A percentile compares a stretch with the other conserved stretches of the same genome.
Conservation (phyloP, 2,888 invertebrate species). For the Limnephilus lunatus region DNA sequence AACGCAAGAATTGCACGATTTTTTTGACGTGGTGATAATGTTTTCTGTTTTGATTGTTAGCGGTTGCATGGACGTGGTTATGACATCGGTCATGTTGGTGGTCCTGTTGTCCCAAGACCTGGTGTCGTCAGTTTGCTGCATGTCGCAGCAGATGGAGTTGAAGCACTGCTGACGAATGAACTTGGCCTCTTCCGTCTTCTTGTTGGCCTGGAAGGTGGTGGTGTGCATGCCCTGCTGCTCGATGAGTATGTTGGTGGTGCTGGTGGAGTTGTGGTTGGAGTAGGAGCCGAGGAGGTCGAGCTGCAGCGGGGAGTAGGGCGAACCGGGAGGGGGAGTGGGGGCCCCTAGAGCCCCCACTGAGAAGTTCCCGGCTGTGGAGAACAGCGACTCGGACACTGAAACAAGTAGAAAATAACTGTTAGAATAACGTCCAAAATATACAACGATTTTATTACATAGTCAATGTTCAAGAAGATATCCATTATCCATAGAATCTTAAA, state of each 20-base stretch:
- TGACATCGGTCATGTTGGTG: conserved; percentile 65
- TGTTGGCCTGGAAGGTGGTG: conserved; percentile 66
- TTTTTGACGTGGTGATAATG: conserved; percentile 69
- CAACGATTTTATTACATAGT: conserved; percentile 42
- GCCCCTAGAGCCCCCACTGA: conserved; percentile 76
- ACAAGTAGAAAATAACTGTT: conserved; percentile 56
- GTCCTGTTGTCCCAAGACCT: conserved; percentile 70
- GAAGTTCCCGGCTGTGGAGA: conserved; percentile 81
- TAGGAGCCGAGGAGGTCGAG: conserved; percentile 80
- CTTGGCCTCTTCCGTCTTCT: conserved; percentile 70
- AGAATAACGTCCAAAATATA: not conserved
- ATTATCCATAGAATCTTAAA: too few relatives aligned
- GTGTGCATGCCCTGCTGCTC: conserved; percentile 68
- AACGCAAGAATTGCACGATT: conserved; percentile 75
- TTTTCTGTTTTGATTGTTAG: conserved; percentile 76
- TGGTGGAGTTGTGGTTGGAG: conserved; percentile 71
- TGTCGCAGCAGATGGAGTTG: conserved; percentile 67
- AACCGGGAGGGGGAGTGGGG: conserved; percentile 84
- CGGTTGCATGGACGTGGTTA: conserved; percentile 74
- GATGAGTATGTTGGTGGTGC: conserved; percentile 65
- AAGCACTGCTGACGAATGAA: conserved; percentile 68
- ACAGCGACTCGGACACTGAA: conserved; percentile 82
- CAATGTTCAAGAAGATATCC: too few relatives aligned
- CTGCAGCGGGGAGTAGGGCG: conserved; percentile 82
- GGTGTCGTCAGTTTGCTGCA: conserved; percentile 69